Conservation (phyloP, 2,888 invertebrate species). For the Pharmacophagus antenor region DNA sequence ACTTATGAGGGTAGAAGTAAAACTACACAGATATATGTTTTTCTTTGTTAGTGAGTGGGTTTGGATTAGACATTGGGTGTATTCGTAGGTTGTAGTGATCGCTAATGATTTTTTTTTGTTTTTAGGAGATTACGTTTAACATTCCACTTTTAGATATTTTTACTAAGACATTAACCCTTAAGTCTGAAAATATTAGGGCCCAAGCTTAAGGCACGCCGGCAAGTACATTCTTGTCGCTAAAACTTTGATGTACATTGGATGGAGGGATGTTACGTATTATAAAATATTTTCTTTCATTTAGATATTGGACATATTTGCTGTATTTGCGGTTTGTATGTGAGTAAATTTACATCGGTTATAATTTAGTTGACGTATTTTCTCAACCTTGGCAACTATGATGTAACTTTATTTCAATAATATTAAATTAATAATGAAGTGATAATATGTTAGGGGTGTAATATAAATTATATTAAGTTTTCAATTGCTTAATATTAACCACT, state of each 20-base stretch:
- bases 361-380: neutral
- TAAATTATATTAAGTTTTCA: no score
- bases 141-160: slow-evolving; percentile 45
- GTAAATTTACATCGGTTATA: no score
- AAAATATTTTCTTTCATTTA: slow-evolving; percentile 3
- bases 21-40: neutral
- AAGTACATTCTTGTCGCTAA: neutral
- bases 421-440: no score
- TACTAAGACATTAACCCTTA: slow-evolving; percentile 38
- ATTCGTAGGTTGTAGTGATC: slow-evolving; percentile 27
- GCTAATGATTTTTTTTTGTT: no score
- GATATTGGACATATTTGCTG: neutral
- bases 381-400: no score
- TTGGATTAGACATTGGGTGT: slow-evolving; percentile 12
- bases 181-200: slow-evolving; percentile 39
- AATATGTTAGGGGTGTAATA: no score
- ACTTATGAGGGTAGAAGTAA: no score
- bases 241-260: slow-evolving; percentile 4
- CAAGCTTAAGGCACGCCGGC: slow-evolving; percentile 20
- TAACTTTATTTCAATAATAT: no score
- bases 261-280: slow-evolving; percentile 12
- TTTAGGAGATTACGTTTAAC: slow-evolving; percentile 52
- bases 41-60: neutral
- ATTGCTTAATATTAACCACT: no score
- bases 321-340: no score